Conservation (phyloP, 2,113 vertebrate species). For the Nematolebias whitei region DNA sequence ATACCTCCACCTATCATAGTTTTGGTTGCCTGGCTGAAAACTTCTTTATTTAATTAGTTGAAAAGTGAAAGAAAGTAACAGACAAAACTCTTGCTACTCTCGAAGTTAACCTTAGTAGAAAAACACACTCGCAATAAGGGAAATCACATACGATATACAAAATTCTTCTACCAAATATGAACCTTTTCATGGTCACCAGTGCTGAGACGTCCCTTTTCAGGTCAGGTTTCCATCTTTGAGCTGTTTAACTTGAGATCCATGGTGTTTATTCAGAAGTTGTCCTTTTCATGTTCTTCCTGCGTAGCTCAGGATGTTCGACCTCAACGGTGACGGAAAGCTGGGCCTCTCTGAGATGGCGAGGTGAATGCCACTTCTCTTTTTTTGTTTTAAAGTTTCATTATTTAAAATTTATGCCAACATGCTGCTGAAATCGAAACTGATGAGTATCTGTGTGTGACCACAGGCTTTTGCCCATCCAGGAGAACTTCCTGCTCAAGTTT, state of each 20-base stretch:
- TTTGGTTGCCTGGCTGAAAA: no score
- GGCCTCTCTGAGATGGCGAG: conserved; percentile 96
- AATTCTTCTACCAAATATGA: no score
- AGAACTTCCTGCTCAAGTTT: conserved; percentile 94
- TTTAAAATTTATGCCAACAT: not conserved
- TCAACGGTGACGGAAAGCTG: conserved; percentile 93
- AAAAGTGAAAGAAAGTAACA: no score
- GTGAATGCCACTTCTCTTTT: conserved; percentile 71
- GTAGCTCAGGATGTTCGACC: conserved; percentile 94
- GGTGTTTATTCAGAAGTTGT: not conserved
- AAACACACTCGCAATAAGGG: no score
- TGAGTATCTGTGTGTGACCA: conserved; percentile 33
- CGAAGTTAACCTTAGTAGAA: no score
- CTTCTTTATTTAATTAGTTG: no score
- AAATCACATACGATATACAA: no score
- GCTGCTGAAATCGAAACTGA: not conserved
- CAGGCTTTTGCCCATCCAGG: conserved; percentile 91
- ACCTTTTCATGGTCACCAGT: no score
- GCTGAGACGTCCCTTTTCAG: no score
- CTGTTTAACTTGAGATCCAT: conserved; percentile 1
- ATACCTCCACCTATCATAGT: no score
- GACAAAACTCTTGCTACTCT: no score
- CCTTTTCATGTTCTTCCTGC: conserved; percentile 41
- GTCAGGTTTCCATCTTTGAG: no score
- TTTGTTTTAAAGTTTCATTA: not conserved